These are phyloP conservation scores for Geococcyx californianus DNA, from an alignment of 2,113 vertebrate species.

Conservation along the genomic window DNA sequence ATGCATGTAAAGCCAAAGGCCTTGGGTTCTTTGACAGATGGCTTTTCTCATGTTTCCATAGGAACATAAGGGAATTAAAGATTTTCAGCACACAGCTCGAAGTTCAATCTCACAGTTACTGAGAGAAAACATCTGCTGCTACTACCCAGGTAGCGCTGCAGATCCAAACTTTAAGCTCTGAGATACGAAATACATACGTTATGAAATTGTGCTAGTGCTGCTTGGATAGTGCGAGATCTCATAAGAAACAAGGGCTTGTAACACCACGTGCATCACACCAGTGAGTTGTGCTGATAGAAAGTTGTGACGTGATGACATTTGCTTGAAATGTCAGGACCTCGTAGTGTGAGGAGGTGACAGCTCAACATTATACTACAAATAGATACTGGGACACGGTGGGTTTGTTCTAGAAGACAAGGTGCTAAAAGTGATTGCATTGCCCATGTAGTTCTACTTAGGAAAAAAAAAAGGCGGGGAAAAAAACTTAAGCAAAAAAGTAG, in stretches of 20 bases:
- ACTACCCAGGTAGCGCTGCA: neutral
- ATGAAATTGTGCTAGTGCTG: neutral
- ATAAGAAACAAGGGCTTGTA: neutral
- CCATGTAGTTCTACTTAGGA: neutral
- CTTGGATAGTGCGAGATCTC: neutral
- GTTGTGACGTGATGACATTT: neutral
- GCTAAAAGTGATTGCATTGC: neutral
- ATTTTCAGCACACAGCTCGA: neutral
- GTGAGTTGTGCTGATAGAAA: neutral
- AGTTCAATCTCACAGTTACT: slow-evolving; percentile 33
- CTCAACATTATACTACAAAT: neutral
- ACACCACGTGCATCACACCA: neutral
- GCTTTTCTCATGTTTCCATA: slow-evolving; percentile 29
- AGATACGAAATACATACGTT: neutral
- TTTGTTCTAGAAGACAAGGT: neutral
- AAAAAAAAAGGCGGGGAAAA: neutral
- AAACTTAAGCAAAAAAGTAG: neutral
- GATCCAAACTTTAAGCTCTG: neutral
- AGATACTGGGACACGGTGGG: neutral
- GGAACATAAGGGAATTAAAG: slow-evolving; percentile 44
- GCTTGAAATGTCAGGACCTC: slow-evolving; percentile 31
- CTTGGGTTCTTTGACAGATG: neutral
- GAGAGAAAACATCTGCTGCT: slow-evolving; percentile 34
- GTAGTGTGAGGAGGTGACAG: neutral
- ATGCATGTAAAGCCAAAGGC: neutral